Base-by-base conservation (phyloP, 2,113 vertebrate species). In the Genyomyrus donnyi region DNA sequence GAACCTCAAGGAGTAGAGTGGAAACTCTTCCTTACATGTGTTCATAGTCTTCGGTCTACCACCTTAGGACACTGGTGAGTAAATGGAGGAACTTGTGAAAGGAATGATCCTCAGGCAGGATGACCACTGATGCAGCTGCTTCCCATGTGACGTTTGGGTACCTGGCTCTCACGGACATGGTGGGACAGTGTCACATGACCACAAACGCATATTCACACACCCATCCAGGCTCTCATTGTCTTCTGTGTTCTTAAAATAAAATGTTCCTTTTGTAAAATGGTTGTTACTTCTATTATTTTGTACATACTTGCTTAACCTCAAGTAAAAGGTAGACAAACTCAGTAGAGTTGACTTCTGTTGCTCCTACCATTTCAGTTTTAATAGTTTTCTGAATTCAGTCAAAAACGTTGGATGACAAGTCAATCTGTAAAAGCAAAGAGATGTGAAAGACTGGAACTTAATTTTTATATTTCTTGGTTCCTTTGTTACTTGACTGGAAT, bases 191-290 rank as follows among this genome's bases (percentile, higher is more conserved):
- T n/a, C 83, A 45, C 24, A n/a, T 85, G 42, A 85, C 45, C 24
- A 85, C 10, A 53, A 53, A 53, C 7, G 1, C 46, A 46, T 49
- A 42, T 27, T 46, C 46, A 86, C 84, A 3, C 84, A 50, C 24
- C 49, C 19, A 50, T 53, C 85, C 49, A 3, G 46, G 17, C 35
- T 58, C 53, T 45, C 89, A 83, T 86, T 56, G 87, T 93, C 91
- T 87, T 91, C 91, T 93, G 92, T 74, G 90, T 92, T 91, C 91
- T 93, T 92, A 89, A 92, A 92, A 91, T 92, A 93, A 92, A 93
- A 93, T 93, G 91, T 93, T 91, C 93, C 84, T 92, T 85, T 45
- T 89, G 91, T 94, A 39, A 52, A 52, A 91, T 94, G 56, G 86
- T 70, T 50, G 24, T 39, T 35, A 80, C 10, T 91, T 92, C 84